Conservation (phyloP, 2,888 invertebrate species). For the Erynnis tages region DNA sequence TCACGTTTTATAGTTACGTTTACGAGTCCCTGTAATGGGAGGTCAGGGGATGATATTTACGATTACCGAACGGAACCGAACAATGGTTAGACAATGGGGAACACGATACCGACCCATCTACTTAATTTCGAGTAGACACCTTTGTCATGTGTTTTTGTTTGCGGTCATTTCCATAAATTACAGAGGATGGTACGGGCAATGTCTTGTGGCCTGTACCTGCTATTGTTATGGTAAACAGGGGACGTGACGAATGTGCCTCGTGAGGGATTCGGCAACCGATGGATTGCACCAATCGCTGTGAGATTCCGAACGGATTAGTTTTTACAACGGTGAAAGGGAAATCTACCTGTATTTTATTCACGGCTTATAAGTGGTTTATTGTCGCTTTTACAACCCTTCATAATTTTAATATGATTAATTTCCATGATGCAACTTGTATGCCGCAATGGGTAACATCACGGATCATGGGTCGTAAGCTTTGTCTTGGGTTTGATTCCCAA, state of each 20-base stretch:
- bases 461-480: no score
- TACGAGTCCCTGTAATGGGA: conserved; percentile 5
- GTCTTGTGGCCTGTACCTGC: conserved; percentile 62
- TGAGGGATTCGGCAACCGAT: conserved; percentile 62
- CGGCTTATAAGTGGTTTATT: no score
- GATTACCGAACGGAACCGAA: conserved; percentile 53
- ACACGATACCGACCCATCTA: conserved; percentile 72
- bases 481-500: no score
- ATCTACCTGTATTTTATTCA: conserved; percentile 1
- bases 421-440: no score
- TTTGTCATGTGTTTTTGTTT: conserved; percentile 77
- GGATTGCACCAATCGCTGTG: conserved; percentile 31
- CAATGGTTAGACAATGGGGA: conserved; percentile 68
- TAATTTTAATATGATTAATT: no score
- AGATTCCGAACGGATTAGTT: conserved; percentile 28
- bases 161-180: conserved; percentile 80
- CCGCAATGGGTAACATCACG: no score
- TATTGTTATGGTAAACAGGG: conserved; percentile 72
- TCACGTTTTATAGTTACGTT: conserved; percentile 12
- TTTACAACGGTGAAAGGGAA: conserved; percentile 13
- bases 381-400: no score
- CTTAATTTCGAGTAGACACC: conserved; percentile 79
- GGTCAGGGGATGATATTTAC: conserved; percentile 65
- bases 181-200: conserved; percentile 56
- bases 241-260: conserved; percentile 66